Percentiles rank a stretch among this genome's conserved stretches.
Conservation (phyloP, 2,113 vertebrate species). For the Vireo altiloquus region DNA sequence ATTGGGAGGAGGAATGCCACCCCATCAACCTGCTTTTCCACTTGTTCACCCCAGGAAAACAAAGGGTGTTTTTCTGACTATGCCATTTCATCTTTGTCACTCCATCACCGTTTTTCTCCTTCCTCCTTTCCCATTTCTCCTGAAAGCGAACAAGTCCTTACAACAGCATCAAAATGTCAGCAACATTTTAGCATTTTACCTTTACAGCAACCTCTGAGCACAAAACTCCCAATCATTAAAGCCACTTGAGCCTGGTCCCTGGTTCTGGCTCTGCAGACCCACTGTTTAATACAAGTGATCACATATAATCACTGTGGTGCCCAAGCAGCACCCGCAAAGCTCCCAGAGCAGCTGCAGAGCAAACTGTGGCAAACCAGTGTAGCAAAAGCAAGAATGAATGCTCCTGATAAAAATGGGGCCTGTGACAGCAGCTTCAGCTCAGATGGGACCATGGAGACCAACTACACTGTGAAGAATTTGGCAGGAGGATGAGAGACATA, state of each 20-base stretch:
- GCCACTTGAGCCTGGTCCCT: neutral
- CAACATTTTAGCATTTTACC: neutral
- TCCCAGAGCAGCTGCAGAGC: neutral
- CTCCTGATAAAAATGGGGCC: neutral
- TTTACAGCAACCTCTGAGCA: neutral
- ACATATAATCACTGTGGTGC: neutral
- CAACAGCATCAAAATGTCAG: neutral
- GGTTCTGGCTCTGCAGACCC: neutral
- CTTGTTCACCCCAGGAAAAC: neutral
- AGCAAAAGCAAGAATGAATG: neutral
- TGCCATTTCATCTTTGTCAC: neutral
- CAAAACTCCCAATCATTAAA: neutral
- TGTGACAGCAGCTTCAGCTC: neutral
- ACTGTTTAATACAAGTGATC: neutral
- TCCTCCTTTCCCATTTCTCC: neutral
- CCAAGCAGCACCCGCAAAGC: neutral
- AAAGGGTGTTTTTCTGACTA: neutral
- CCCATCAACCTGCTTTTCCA: neutral
- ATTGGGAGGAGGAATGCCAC: neutral
- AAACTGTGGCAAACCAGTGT: neutral
- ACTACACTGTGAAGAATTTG: accelerated
- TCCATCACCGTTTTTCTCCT: neutral
- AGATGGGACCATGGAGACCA: neutral
- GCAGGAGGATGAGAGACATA: neutral
- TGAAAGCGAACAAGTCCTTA: neutral